phyloP scores from a whole-genome alignment of 2,113 vertebrate genomes.

The Bufo gargarizans region DNA sequence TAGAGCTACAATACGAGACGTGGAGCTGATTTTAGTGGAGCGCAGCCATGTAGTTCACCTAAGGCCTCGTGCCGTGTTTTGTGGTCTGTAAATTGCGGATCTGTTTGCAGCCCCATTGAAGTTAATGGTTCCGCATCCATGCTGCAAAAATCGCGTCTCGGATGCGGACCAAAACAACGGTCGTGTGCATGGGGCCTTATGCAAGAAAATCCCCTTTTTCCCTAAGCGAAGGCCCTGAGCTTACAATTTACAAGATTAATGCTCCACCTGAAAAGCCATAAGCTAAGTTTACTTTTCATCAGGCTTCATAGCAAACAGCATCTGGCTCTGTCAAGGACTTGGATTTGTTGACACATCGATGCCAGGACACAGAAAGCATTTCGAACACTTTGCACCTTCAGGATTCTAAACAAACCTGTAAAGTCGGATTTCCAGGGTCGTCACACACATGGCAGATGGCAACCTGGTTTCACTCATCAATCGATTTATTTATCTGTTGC shows the following conservation, averaged over 20 bases:
- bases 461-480: neutral
- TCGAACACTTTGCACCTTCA: constrained; percentile 9
- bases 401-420: neutral
- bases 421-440: neutral
- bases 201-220: constrained; percentile 1
- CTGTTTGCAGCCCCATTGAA: too few relatives aligned
- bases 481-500: neutral
- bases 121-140: too few relatives aligned
- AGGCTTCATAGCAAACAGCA: constrained; percentile 23
- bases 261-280: constrained; percentile 21
- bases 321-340: constrained; percentile 32
- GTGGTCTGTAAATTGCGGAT: too few relatives aligned
- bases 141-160: too few relatives aligned
- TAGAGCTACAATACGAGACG: neutral
- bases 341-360: constrained; percentile 34
- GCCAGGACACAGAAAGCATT: constrained; percentile 20
- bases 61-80: too few relatives aligned
- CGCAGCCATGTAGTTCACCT: neutral
- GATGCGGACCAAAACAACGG: too few relatives aligned
- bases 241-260: constrained; percentile 26
- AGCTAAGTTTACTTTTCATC: constrained; percentile 26
- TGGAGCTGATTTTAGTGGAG: neutral
- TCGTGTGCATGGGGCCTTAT: neutral
- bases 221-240: neutral
- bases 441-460: neutral